Base-by-base conservation (phyloP, 1,140 invertebrate genomes). In the Calephelis nemesis region DNA sequence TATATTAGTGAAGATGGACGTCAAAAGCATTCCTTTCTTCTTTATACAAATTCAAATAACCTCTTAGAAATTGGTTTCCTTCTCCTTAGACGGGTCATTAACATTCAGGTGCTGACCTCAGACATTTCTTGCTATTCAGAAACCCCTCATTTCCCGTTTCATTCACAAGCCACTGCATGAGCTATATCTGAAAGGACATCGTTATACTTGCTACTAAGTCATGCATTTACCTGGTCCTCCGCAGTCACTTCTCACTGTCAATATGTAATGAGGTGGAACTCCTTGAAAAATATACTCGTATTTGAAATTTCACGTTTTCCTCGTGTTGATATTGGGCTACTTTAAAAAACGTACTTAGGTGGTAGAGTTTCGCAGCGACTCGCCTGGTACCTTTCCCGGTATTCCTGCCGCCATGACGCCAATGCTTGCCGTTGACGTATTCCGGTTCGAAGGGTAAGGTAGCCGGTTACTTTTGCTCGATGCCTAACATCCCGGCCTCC, bases 141-240 rank as follows among this genome's bases (percentile, higher is more conserved):
- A 60, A 60, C 39, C 12, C 39, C 58, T 60, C 58, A 60, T 60
- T 60, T 60, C 58, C 30, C 39, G 58, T 40, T 60, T 60, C 58
- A 60, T 60, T 60, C 58, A 60, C 6, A 42, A 60, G 39, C 58
- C 40, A 39, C 11, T 19, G 58, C 58, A 60, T 30, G 39, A 60
- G 58, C 58, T 30, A 60, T 39, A 60, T 60, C 58, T 60, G 58
- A 60, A 60, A 60, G 11, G 58, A 40, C 58, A 60, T 60, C 58
- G 30, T 60, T 60, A 60, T 60, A n/a, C 19, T n/a, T 7, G 12
- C 58, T 60, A 60, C 58, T 60, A 58, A 58, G 19, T 39, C 30
- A 58, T 58, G 54, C 54, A 58, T 39, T 58, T 39, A 30, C 30
- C 5, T 12, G 30, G 30, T 58, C 54, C 12, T 12, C 30, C 30